phyloP scores from a whole-genome alignment of 2,797 vertebrate species.

The Hydrophis major region DNA sequence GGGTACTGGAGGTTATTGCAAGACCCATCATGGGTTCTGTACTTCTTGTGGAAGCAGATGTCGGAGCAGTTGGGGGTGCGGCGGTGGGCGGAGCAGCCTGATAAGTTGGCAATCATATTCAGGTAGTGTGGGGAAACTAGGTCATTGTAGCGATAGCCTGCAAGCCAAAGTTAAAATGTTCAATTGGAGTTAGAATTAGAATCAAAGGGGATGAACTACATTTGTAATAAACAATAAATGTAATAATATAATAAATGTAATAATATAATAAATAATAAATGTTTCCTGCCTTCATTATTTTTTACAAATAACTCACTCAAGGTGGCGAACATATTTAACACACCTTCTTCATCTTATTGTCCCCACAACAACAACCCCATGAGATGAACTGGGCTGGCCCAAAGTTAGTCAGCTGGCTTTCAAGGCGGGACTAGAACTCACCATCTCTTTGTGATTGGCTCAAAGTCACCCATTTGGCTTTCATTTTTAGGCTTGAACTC shows the following conservation, averaged over 20 bases:
- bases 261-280: too few relatives aligned
- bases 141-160: constrained; percentile 71
- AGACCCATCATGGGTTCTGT: constrained; percentile 66
- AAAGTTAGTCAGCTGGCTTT: neutral
- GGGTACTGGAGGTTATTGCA: constrained; percentile 75
- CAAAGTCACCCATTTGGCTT: neutral
- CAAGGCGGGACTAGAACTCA: neutral
- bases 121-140: constrained; percentile 71
- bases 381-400: neutral
- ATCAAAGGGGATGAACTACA: accelerated
- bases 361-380: neutral
- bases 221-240: neutral
- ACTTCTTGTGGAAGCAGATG: constrained; percentile 71
- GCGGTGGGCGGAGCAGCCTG: constrained; percentile 69
- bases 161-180: constrained; percentile 6
- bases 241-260: too few relatives aligned
- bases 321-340: neutral
- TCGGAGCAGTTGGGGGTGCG: constrained; percentile 65
- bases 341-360: neutral
- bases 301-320: neutral
- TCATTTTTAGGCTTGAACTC: neutral
- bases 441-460: neutral
- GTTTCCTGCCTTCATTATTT: neutral
- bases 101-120: constrained; percentile 71
- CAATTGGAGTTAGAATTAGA: neutral